These are phyloP conservation scores for Spodoptera picta DNA, from an alignment of 2,888 invertebrate genomes.

Conservation along the genomic window DNA sequence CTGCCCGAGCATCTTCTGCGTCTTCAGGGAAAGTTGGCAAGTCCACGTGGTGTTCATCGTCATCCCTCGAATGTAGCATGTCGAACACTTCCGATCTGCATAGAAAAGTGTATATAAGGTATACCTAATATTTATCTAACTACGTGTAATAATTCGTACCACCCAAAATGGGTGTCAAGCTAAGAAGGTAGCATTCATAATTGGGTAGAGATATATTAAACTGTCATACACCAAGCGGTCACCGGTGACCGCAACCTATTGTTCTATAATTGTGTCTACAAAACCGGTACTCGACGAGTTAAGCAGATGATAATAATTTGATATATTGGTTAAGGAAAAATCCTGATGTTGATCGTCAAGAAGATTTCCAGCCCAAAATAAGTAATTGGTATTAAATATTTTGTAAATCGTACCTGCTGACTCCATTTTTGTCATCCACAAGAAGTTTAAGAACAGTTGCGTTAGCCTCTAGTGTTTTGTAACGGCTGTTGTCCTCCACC, in stretches of 20 bases:
- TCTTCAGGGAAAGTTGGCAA: slow-evolving; percentile 82
- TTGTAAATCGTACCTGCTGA: slow-evolving; percentile 72
- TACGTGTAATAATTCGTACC: too few relatives aligned
- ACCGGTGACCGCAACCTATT: too few relatives aligned
- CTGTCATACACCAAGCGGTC: too few relatives aligned
- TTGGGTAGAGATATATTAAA: too few relatives aligned
- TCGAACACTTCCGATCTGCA: slow-evolving; percentile 84
- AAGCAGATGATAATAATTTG: too few relatives aligned
- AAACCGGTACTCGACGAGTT: too few relatives aligned
- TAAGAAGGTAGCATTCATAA: too few relatives aligned
- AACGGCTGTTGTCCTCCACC: slow-evolving; percentile 85
- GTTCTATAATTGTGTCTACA: too few relatives aligned
- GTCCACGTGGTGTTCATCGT: slow-evolving; percentile 76
- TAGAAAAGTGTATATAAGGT: neutral
- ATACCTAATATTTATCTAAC: neutral
- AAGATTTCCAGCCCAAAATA: neutral
- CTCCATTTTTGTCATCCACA: slow-evolving; percentile 83
- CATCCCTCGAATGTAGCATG: slow-evolving; percentile 84
- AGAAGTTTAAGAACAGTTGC: slow-evolving; percentile 82
- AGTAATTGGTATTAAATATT: neutral
- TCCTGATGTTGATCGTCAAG: too few relatives aligned
- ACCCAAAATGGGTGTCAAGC: too few relatives aligned
- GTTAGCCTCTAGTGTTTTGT: slow-evolving; percentile 85
- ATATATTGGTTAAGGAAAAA: too few relatives aligned
- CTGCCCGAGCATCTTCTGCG: slow-evolving; percentile 71